Evolutionary conservation across 2,797 vertebrate species (phyloP).

Genomic region (Champsocephalus esox): DNA sequence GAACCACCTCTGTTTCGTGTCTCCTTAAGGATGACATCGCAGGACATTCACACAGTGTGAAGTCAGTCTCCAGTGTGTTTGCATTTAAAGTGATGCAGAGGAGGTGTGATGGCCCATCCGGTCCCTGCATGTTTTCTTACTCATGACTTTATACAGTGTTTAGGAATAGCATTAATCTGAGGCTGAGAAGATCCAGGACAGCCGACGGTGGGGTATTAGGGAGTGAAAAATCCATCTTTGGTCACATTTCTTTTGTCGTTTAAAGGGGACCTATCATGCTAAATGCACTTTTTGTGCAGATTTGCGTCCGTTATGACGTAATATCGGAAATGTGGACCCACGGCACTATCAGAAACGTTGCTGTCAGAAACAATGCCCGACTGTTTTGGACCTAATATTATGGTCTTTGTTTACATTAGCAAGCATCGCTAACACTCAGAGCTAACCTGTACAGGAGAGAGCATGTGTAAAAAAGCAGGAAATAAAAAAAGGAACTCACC

Average conservation of each 20-base stretch:
- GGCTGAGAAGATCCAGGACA: constrained; percentile 27
- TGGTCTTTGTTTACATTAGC: no score
- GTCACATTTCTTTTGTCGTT: background rate
- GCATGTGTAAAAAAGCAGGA: no score
- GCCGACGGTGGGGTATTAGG: background rate
- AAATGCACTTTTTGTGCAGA: no score
- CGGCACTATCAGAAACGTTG: no score
- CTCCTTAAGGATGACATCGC: constrained; percentile 34
- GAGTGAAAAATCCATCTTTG: background rate
- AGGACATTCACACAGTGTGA: constrained; percentile 16
- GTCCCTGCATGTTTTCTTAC: constrained; percentile 45
- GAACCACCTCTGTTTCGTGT: constrained; percentile 55
- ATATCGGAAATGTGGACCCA: no score
- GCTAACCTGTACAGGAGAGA: no score
- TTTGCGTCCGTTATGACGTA: no score
- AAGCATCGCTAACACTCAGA: no score
- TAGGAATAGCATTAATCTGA: constrained; percentile 50
- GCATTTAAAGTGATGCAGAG: constrained; percentile 58
- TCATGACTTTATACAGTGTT: constrained; percentile 42
- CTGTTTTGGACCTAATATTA: no score
- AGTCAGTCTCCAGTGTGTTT: constrained; percentile 13
- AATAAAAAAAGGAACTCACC: no score
- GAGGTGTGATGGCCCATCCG: background rate
- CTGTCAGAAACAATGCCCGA: no score
- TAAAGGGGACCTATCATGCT: background rate